phyloP scores from a whole-genome alignment of 2,113 vertebrate species.

The Toxotes jaculatrix region DNA sequence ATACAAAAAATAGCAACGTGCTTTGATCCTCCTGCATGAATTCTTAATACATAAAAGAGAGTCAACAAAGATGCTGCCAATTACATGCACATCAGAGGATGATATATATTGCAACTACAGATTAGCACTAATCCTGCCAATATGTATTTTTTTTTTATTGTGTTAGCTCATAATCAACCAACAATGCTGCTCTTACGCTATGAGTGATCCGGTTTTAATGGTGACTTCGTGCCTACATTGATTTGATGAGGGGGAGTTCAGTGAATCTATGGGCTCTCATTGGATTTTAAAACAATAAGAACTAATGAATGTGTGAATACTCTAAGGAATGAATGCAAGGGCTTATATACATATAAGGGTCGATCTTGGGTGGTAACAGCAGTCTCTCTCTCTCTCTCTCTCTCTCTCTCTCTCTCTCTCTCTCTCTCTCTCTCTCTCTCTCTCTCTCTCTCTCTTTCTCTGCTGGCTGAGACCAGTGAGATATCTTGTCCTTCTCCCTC shows the following conservation, averaged over 20 bases:
- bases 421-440: neutral
- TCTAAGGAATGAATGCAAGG: slow-evolving; percentile 23
- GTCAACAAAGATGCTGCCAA: slow-evolving; percentile 49
- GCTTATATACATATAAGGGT: slow-evolving; percentile 1
- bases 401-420: neutral
- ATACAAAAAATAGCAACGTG: neutral
- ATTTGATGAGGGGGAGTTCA: slow-evolving; percentile 59
- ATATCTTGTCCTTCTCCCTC: slow-evolving; percentile 1
- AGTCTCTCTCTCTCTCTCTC: slow-evolving; percentile 3
- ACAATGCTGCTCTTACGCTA: slow-evolving; percentile 52
- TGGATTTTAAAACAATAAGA: slow-evolving; percentile 64
- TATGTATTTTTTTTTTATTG: slow-evolving; percentile 63
- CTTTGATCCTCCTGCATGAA: slow-evolving; percentile 22
- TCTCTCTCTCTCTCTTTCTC: neutral
- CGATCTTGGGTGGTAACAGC: neutral
- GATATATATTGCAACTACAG: slow-evolving; percentile 54
- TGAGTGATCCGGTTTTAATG: slow-evolving; percentile 70
- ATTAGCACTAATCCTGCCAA: slow-evolving; percentile 75
- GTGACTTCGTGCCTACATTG: slow-evolving; percentile 55
- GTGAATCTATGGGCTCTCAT: slow-evolving; percentile 27
- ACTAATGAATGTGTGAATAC: slow-evolving; percentile 55
- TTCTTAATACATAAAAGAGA: slow-evolving; percentile 24
- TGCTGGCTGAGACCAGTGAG: slow-evolving; percentile 23
- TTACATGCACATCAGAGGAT: slow-evolving; percentile 58
- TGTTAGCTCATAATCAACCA: slow-evolving; percentile 59